Conservation (phyloP, 1,140 invertebrate genomes). For the Trachelipus rathkii region DNA sequence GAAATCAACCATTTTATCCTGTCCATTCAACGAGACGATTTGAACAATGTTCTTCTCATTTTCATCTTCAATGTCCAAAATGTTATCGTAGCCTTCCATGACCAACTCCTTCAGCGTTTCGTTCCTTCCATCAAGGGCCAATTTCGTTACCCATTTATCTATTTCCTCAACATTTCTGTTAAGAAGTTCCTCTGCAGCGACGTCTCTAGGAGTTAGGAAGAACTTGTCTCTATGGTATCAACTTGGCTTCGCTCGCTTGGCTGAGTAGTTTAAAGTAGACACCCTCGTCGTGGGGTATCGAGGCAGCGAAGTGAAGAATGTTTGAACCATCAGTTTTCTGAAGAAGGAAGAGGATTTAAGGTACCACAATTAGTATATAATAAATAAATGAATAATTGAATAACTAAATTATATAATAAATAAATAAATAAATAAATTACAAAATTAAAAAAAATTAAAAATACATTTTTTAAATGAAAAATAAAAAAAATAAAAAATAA, state of each 20-base stretch:
- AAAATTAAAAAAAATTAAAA: no score
- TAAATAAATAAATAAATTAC: no score
- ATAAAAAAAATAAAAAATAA: no score
- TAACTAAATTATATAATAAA: no score
- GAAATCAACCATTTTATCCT: slow-evolving; percentile 60
- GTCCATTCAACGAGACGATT: slow-evolving; percentile 60
- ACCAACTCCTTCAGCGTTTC: slow-evolving; percentile 71
- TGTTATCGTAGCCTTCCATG: slow-evolving; percentile 79
- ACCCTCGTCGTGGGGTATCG: slow-evolving; percentile 67
- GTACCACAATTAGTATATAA: no score
- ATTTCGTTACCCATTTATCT: slow-evolving; percentile 69
- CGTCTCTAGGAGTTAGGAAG: slow-evolving; percentile 78
- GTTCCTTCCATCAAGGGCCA: slow-evolving; percentile 69
- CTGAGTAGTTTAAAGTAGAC: slow-evolving; percentile 67
- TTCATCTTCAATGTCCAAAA: slow-evolving; percentile 68
- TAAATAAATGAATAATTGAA: no score
- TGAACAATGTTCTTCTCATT: slow-evolving; percentile 65
- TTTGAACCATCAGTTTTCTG: slow-evolving; percentile 82
- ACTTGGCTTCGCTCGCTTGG: slow-evolving; percentile 67
- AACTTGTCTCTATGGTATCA: slow-evolving; percentile 68
- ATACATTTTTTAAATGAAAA: no score
- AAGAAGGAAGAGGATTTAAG: neutral
- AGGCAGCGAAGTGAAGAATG: slow-evolving; percentile 80
- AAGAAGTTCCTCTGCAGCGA: slow-evolving; percentile 71
- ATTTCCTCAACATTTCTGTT: slow-evolving; percentile 74